Evolutionary conservation across 2,888 invertebrate genomes (phyloP), one percentile per base, ranked within the genome.

Genomic region (Tholera decimalis): DNA sequence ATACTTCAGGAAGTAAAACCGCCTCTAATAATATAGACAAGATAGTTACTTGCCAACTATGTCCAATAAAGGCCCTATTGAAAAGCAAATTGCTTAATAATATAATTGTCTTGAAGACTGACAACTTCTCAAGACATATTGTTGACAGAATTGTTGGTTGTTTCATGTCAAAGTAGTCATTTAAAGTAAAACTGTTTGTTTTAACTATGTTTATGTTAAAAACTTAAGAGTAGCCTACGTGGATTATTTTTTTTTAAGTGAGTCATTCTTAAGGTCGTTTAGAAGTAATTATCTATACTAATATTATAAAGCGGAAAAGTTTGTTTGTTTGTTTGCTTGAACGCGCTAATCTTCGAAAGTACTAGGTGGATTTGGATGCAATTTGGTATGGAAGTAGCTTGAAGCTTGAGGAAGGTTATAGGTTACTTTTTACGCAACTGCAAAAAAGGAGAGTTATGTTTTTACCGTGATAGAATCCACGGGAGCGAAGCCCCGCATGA

Each of bases 31-130:
- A 20, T 9, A 26, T 6, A 20, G 35, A 46, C 33, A n/a, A 41
- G 41, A 15, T 43, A 37, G 8, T 46, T 39, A 73, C 49, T 28
- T 18, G 49, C 9, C 20, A 15, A 44, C 43, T 43, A 41, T 35
- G 22, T 41, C 24, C 51, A 62, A 62, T 73, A 68, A 55, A 46
- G 20, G 33, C 18, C 2, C 15, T 33, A 73, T 70, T 70, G 37
- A 41, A 33, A 55, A 57, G 22, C 20, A 54, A 77, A 78, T 78
- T 74, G 43, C 79, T 79, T 68, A 71, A 79, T 78, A 63, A 60
- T 57, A 43, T 56, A 75, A 75, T 73, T 65, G 55, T 50, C 15
- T 35, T 22, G 9, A 26, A 41, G 4, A 37, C 22, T 47, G 22
- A 41, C 30, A 53, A 39, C 7, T 15, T 18, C 15, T 56, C 9